Conservation (phyloP, 2,888 invertebrate species). For the Perdita meconis region DNA sequence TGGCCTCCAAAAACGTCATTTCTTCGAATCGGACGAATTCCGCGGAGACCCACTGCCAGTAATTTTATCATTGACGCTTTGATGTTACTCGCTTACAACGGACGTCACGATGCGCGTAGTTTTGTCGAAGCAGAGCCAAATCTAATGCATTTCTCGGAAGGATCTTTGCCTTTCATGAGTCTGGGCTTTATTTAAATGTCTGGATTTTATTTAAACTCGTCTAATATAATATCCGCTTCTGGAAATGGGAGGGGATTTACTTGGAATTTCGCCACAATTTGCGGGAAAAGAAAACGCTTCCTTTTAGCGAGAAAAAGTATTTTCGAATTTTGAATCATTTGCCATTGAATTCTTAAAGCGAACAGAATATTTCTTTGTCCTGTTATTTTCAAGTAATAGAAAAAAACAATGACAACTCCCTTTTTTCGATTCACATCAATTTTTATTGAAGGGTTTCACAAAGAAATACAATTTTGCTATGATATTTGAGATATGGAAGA, state of each 20-base stretch:
- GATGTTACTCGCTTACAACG: not conserved
- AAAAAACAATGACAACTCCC: too few relatives aligned
- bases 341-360: too few relatives aligned
- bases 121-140: constrained; percentile 7
- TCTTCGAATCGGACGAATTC: not conserved
- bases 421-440: too few relatives aligned
- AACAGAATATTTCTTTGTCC: too few relatives aligned
- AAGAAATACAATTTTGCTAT: too few relatives aligned
- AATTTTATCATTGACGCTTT: constrained; percentile 1
- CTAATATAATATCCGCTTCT: not conserved
- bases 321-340: too few relatives aligned
- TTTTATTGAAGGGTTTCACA: too few relatives aligned
- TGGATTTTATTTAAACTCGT: not conserved
- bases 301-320: too few relatives aligned
- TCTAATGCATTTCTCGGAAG: not conserved
- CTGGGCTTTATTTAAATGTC: not conserved
- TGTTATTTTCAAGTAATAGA: too few relatives aligned
- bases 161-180: not conserved
- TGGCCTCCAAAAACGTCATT: not conserved
- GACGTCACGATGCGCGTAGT: constrained; percentile 1
- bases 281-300: too few relatives aligned
- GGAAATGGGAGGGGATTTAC: not conserved
- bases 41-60: not conserved
- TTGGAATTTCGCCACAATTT: not conserved
- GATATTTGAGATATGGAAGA: too few relatives aligned